Conservation (phyloP, 2,113 vertebrate genomes). For the Neotoma lepida region DNA sequence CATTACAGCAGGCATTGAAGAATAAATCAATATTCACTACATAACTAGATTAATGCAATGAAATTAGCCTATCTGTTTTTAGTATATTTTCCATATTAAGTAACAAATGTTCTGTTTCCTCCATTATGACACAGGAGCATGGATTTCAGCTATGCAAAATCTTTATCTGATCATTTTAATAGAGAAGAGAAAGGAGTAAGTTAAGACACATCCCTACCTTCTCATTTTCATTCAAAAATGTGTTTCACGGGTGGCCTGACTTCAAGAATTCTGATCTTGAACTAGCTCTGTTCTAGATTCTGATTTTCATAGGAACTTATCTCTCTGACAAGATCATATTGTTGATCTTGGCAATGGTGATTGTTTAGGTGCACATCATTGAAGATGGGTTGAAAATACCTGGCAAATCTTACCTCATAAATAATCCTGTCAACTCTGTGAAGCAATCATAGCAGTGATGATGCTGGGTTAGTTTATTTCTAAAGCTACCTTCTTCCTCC, state of each 20-base stretch:
- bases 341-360: neutral
- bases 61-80: neutral
- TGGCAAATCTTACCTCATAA: neutral
- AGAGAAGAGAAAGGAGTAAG: neutral
- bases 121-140: neutral
- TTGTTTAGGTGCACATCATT: neutral
- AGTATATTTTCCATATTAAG: neutral
- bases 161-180: neutral
- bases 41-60: neutral
- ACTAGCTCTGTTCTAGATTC: neutral
- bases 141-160: neutral
- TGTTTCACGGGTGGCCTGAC: neutral
- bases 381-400: neutral
- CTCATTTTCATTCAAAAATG: neutral
- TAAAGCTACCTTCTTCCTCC: neutral
- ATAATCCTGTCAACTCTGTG: neutral
- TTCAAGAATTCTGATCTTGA: neutral
- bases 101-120: neutral
- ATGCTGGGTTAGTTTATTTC: neutral
- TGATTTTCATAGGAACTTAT: neutral
- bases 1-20: neutral
- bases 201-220: neutral
- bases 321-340: neutral
- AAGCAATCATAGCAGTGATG: neutral
- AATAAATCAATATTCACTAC: neutral